These are phyloP conservation scores for Crotalus helleri DNA, from an alignment of 2,113 vertebrate genomes.

Conservation along the genomic window DNA sequence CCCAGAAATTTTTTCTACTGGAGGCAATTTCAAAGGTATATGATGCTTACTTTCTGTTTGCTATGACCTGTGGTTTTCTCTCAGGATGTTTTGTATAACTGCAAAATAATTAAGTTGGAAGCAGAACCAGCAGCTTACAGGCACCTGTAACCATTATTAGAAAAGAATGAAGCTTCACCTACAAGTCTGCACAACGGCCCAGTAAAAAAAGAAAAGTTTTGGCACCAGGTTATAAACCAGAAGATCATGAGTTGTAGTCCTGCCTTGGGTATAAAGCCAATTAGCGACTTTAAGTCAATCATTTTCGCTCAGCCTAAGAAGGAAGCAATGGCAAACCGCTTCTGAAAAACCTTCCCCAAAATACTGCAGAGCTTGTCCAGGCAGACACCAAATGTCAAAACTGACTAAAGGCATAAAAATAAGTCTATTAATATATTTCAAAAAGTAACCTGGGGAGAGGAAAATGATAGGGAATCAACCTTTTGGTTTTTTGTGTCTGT, in stretches of 20 bases:
- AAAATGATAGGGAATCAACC: not conserved
- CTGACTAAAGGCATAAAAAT: not conserved
- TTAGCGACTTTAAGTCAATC: not conserved
- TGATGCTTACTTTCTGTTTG: not conserved
- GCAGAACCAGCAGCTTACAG: not conserved
- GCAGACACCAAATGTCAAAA: not conserved
- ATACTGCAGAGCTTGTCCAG: not conserved
- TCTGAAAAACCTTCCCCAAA: not conserved
- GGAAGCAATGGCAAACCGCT: not conserved
- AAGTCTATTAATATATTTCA: not conserved
- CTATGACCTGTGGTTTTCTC: not conserved
- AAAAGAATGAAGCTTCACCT: not conserved
- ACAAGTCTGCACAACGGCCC: not conserved
- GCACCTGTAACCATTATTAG: not conserved
- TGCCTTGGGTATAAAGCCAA: not conserved
- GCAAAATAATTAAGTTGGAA: not conserved
- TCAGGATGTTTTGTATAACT: not conserved
- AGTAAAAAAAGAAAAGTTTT: not conserved
- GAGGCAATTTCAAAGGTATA: not conserved
- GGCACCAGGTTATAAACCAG: not conserved
- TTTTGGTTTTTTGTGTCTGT: not conserved
- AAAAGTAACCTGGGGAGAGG: not conserved
- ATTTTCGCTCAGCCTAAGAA: not conserved
- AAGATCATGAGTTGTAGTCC: not conserved
- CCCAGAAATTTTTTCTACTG: not conserved